A percentile compares a stretch with the other conserved stretches of the same genome.
These are phyloP conservation scores for Rhipidura dahli DNA, from an alignment of 2,113 vertebrate genomes.

Conservation along the genomic window DNA sequence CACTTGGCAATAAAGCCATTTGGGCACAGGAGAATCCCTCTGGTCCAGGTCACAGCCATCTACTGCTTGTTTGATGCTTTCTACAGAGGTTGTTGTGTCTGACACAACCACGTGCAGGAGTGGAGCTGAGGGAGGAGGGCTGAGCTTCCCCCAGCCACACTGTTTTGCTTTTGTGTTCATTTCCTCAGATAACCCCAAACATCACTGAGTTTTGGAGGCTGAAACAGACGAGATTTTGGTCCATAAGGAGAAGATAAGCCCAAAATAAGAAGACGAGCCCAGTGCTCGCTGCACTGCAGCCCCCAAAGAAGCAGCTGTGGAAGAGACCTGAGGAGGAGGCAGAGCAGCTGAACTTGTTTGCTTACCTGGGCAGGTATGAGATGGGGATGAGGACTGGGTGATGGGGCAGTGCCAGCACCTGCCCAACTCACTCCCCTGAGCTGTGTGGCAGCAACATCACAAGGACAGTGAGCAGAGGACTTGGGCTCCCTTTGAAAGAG, in stretches of 20 bases:
- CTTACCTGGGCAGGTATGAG: not conserved
- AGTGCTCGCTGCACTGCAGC: not conserved
- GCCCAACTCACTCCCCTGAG: fast-evolving
- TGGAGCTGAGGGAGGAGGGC: not conserved
- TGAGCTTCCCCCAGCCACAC: not conserved
- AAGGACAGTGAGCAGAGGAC: fast-evolving
- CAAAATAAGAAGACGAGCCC: not conserved
- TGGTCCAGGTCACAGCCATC: no score
- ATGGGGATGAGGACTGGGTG: fast-evolving
- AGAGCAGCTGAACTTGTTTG: not conserved
- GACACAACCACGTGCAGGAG: not conserved
- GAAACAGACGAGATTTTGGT: not conserved
- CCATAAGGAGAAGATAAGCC: not conserved
- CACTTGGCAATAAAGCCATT: not conserved
- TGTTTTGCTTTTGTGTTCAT: not conserved
- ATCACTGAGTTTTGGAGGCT: not conserved
- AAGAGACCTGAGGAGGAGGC: not conserved
- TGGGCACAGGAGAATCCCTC: not conserved
- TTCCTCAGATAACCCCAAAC: not conserved
- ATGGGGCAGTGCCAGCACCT: no score
- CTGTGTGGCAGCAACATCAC: fast-evolving
- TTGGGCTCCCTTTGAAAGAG: not conserved
- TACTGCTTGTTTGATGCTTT: no score
- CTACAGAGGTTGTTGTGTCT: not conserved
- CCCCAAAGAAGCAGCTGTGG: not conserved